Evolutionary conservation across 2,888 invertebrate genomes (phyloP), one percentile per base, ranked within the genome.

Genomic region (Slavum lentiscoides): DNA sequence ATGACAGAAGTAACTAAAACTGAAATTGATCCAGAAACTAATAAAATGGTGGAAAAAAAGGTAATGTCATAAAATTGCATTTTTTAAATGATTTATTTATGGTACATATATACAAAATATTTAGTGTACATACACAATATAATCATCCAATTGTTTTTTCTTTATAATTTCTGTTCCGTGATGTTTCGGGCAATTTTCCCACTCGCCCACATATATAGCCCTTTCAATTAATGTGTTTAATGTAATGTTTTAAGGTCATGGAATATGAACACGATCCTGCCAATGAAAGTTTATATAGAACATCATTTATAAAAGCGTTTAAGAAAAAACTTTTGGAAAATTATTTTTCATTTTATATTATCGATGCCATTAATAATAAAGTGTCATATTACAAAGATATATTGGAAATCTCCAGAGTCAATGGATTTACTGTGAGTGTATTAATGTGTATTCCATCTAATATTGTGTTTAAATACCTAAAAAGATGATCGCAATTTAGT

Each of bases 321-420:
- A 96, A 94, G 86, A 94, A 96, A 87, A 95, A 93, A 43, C 88
- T 97, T 5, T 92, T 92, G 13, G 95, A 97, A 87, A 94, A 95
- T 82, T 94, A 93, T 86, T 97, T 96, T 87, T 91, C 93, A 82
- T 96, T 98, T 86, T 92, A 98, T 84, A 94, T 98, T 86, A 91
- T 95, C 66, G 98, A 98, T 87, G 94, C 95, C 85, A 91, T 95
- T 61, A 96, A 97, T 87, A 92, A 94, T 83, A 92, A 92, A 85
- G 88, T 93, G 23, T 90, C 90, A 83, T 90, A 93, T 85, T 95
- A 95, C 86, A 94, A 94, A 82, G 95, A 96, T 85, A 92, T 97
- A 89, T 94, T 94, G 91, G 93, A 92, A 85, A 92, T 91, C 86
- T 94, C 95, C 2, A 93, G 94, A 86, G 92, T 92, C 84, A 91